Evolutionary conservation across 2,113 vertebrate species (phyloP), one percentile per base, ranked within the genome.

Genomic region (Oplegnathus fasciatus): DNA sequence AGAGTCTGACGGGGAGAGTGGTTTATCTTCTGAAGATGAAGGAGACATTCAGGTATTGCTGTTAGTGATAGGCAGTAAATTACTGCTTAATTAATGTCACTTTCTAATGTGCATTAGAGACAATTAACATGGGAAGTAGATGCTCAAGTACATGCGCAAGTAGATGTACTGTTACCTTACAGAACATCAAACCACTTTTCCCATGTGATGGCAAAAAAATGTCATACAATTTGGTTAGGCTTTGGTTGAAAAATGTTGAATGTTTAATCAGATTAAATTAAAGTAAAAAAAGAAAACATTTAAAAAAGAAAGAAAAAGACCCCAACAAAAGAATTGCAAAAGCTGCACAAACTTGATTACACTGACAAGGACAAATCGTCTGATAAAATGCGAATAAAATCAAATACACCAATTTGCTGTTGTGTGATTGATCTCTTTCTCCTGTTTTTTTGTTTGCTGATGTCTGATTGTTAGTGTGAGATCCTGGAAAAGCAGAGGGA

Each of bases 11-110:
- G 88, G 68, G 55, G 94, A 94, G 26, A 89, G 78, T 13, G 24
- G 18, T 58, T 66, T 52, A 2, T 93, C 91, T 9, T 94, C 90
- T 3, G 95, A 95, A n/a, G 94, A 94, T 85, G 94, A 94, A 55
- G 75, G 62, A 87, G 93, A 95, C 70, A 86, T 95, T 75, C 87
- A 95, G 94, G 95, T 93, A 91, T 20, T n/a, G 22, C 52, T 42
- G 66, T 24, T 44, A 2, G 52, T 44, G 67, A 75, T 60, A 58
- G 42, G 42, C 14, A 48, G 46, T 9, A 11, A 6, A 75, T 60
- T 30, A 70, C 13, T 15, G n/a, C 2, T 66, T 82, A 24, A 85
- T 83, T 54, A 76, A 28, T 2, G 14, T 4, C 11, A 13, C 67
- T 81, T 70, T 64, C 2, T 69, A 26, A 84, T 37, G 54, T 64